Evolutionary conservation across 2,113 vertebrate species (phyloP).

Genomic region (Scopus umbretta): DNA sequence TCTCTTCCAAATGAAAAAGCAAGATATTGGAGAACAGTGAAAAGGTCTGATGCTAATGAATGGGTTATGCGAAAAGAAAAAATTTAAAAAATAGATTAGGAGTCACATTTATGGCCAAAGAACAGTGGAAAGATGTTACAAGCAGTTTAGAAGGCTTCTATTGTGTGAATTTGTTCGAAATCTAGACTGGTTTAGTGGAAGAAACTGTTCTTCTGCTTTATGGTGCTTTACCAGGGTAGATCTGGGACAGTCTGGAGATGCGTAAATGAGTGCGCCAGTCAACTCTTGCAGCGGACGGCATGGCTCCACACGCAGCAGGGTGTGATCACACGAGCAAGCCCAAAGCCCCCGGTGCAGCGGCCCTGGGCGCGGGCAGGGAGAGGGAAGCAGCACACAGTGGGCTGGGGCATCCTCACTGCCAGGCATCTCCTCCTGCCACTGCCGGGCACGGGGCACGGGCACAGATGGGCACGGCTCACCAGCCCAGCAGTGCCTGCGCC

Average conservation of each 20-base stretch:
- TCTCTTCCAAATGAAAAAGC: not conserved
- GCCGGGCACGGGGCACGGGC: not conserved
- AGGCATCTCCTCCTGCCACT: not conserved
- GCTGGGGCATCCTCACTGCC: not conserved
- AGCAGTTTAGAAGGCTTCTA: not conserved
- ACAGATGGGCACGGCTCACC: not conserved
- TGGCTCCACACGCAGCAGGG: not conserved
- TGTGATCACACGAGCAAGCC: not conserved
- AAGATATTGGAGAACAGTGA: not conserved
- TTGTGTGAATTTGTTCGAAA: not conserved
- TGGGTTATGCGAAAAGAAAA: not conserved
- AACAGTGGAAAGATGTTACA: not conserved
- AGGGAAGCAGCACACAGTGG: not conserved
- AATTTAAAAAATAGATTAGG: not conserved
- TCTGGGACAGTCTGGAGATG: not conserved
- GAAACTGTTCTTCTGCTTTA: not conserved
- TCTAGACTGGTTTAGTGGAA: not conserved
- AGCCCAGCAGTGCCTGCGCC: not conserved
- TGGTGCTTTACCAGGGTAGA: not conserved
- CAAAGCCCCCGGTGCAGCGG: rapidly evolving
- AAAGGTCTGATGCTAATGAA: not conserved
- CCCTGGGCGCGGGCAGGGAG: not conserved
- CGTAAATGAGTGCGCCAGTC: too few species aligned
- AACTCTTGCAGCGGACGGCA: too few species aligned
- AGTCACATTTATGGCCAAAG: not conserved